These are phyloP conservation scores for Gasterosteus nipponicus DNA, from an alignment of 2,113 vertebrate species.

Conservation along the genomic window DNA sequence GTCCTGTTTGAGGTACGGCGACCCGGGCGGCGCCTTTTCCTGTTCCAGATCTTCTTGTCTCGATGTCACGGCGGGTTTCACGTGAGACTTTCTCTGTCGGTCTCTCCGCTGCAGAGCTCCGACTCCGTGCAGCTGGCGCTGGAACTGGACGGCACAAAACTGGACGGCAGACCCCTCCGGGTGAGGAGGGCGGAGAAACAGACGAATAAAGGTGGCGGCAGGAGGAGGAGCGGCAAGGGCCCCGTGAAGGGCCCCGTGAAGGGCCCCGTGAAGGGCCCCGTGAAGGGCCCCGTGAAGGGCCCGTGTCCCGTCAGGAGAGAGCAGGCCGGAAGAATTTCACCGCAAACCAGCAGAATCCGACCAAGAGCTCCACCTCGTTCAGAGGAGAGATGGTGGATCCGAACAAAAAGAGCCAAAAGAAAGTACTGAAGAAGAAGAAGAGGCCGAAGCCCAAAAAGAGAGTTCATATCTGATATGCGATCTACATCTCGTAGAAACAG, in stretches of 20 bases:
- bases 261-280: not conserved
- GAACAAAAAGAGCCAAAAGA: constrained; percentile 66
- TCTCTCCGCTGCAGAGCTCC: constrained; percentile 74
- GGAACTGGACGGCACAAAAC: constrained; percentile 85
- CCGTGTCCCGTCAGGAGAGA: not conserved
- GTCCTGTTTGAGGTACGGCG: constrained; percentile 88
- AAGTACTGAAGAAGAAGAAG: constrained; percentile 69
- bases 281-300: not conserved
- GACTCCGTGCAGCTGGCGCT: constrained; percentile 92
- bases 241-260: not conserved
- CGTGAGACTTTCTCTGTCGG: not conserved
- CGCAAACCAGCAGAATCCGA: constrained; percentile 3
- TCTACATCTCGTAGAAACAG: not conserved
- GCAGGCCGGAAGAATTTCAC: not conserved
- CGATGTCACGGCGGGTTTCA: not conserved
- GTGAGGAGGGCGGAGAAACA: constrained; percentile 83
- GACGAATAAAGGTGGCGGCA: constrained; percentile 19
- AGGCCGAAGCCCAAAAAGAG: constrained; percentile 52
- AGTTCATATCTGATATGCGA: constrained; percentile 55
- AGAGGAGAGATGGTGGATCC: constrained; percentile 84
- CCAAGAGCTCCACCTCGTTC: constrained; percentile 70
- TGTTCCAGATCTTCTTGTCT: not conserved
- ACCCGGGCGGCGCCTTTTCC: not conserved
- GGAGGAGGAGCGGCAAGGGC: not conserved
- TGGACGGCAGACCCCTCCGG: constrained; percentile 86